These are phyloP conservation scores for Aphaenogaster floridana DNA, from an alignment of 1,140 invertebrate species.

Conservation along the genomic window DNA sequence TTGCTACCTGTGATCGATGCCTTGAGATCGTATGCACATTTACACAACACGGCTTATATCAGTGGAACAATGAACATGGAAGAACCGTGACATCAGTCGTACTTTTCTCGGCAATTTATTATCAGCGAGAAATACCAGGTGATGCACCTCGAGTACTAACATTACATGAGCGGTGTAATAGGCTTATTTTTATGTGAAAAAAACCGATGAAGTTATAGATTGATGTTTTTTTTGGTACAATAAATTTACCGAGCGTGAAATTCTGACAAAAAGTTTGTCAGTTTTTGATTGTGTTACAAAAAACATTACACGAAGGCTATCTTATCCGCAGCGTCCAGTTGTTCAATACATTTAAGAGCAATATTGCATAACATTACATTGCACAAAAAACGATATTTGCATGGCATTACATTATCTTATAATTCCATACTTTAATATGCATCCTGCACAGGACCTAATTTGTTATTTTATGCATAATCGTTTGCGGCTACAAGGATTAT, in stretches of 20 bases:
- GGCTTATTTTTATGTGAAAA: background rate
- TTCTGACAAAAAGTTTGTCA: background rate
- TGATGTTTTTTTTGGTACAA: background rate
- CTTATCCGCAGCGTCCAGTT: background rate
- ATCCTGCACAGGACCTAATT: background rate
- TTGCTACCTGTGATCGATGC: constrained; percentile 37
- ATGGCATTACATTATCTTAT: background rate
- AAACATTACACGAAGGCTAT: background rate
- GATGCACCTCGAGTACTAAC: background rate
- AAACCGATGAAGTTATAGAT: background rate
- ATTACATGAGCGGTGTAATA: background rate
- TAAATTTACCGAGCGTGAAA: background rate
- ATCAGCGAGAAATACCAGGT: constrained; percentile 8
- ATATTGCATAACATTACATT: background rate
- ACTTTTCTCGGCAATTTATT: constrained; percentile 22
- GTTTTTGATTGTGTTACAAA: background rate
- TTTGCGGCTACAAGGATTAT: background rate
- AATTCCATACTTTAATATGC: background rate
- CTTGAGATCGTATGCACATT: constrained; percentile 29
- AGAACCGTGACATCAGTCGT: constrained; percentile 23
- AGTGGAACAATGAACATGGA: background rate
- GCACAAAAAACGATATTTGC: background rate
- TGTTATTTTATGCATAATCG: constrained; percentile 10
- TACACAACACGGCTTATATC: constrained; percentile 11
- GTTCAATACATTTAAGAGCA: background rate